Evolutionary conservation across 2,113 vertebrate species (phyloP).

Genomic region (Rallus limicola): DNA sequence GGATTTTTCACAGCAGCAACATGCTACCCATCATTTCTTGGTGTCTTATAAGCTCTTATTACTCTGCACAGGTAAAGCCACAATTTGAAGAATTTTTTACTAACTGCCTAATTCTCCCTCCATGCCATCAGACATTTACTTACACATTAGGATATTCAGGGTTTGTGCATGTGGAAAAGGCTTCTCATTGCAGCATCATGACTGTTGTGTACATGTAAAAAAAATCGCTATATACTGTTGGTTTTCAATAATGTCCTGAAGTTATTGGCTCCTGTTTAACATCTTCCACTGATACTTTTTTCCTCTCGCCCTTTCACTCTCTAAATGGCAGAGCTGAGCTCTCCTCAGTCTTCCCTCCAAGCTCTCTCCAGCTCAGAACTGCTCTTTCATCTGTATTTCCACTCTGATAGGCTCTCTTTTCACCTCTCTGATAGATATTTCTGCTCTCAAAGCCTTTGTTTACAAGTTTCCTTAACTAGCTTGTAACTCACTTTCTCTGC

Average conservation of each 20-base stretch:
- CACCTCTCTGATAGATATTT: not conserved
- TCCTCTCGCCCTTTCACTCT: not conserved
- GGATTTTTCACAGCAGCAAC: not conserved
- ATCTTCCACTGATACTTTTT: not conserved
- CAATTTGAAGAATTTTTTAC: not conserved
- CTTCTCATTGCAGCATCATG: not conserved
- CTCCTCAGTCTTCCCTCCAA: not conserved
- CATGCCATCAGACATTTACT: not conserved
- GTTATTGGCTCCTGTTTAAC: not conserved
- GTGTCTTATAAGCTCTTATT: not conserved
- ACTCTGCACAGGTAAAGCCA: not conserved
- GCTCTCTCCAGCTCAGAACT: not conserved
- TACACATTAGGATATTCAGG: not conserved
- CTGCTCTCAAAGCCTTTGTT: not conserved
- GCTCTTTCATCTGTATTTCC: not conserved
- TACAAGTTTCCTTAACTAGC: not conserved
- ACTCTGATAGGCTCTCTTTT: not conserved
- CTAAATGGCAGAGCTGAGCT: not conserved
- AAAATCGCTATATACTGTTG: rapidly evolving
- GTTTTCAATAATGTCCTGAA: not conserved
- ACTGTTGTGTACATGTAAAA: not conserved
- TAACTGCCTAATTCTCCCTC: not conserved
- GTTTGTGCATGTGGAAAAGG: not conserved
- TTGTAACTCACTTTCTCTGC: not conserved
- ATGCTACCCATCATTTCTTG: not conserved